Conservation (phyloP, 1,140 invertebrate species). For the Achatina immaculata region DNA sequence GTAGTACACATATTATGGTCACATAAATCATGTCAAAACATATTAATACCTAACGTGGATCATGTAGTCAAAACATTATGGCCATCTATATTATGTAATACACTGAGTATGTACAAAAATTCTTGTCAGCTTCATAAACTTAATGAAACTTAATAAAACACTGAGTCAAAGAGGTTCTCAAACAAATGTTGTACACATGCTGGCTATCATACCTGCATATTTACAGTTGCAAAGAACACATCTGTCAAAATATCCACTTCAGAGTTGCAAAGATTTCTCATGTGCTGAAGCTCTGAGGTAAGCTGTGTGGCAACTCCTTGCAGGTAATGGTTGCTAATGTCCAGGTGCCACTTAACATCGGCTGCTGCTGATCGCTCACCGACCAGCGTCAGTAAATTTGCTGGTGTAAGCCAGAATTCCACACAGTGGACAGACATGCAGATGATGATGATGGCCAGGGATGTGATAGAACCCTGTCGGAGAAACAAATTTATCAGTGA, state of each 20-base stretch:
- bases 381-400: constrained; percentile 53
- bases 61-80: too few species aligned
- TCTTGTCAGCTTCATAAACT: too few species aligned
- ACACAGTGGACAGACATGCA: constrained; percentile 54
- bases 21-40: too few species aligned
- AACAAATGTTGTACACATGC: too few species aligned
- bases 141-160: too few species aligned
- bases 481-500: too few species aligned
- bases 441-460: constrained; percentile 32
- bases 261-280: constrained; percentile 14
- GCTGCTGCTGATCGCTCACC: constrained; percentile 54
- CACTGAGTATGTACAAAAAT: too few species aligned
- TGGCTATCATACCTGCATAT: constrained; percentile 38
- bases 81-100: too few species aligned
- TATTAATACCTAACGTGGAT: too few species aligned
- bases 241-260: constrained; percentile 33
- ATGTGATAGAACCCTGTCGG: constrained; percentile 1
- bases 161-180: too few species aligned
- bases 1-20: too few species aligned
- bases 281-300: constrained; percentile 15
- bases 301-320: constrained; percentile 29
- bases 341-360: constrained; percentile 46
- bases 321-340: constrained; percentile 36
- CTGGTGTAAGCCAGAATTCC: constrained; percentile 54
- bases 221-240: constrained; percentile 30